Base-by-base conservation (phyloP, 1,140 invertebrate species). In the Papilio xuthus region DNA sequence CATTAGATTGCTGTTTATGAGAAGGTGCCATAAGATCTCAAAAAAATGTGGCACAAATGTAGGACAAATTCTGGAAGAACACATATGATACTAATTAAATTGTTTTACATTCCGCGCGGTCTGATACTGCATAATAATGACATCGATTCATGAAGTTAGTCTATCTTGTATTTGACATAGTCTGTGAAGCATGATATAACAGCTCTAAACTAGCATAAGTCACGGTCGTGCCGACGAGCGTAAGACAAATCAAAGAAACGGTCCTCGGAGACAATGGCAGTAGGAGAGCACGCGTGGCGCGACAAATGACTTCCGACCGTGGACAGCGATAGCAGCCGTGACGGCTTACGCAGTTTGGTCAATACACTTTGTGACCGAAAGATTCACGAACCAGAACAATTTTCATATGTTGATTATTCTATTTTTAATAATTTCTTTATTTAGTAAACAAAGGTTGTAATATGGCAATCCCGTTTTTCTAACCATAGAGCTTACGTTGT, bases 261-360 rank as follows among this genome's bases (percentile, higher is more conserved):
- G 78, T 79, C 70, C 53, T 63, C 69, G 69, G 26, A 82, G 80
- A 86, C 82, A 84, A 85, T 87, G 81, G 83, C 82, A 85, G 82
- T 86, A 81, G 79, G 80, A 73, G 78, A 82, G 78, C 81, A 81
- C 84, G 83, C 83, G 79, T 84, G 85, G 82, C 83, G 82, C 75
- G 86, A 88, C 85, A 88, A 86, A 87, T 83, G 82, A 87, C 84
- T 86, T 86, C 81, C 82, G 83, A 86, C 81, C 10, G 82, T 89
- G 86, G 86, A 84, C 86, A 83, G 28, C 74, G 80, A 83, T 83
- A 84, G 78, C 78, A 81, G 82, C 67, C 86, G 85, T 89, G 87
- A 89, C 88, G 83, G 82, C 82, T 81, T 73, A 50, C 42, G 74
- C 56, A 70, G 82, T 84, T 88, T 86, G 86, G 87, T 85, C 85